Conservation (phyloP, 2,113 vertebrate species). For the Gasterosteus aculeatus region DNA sequence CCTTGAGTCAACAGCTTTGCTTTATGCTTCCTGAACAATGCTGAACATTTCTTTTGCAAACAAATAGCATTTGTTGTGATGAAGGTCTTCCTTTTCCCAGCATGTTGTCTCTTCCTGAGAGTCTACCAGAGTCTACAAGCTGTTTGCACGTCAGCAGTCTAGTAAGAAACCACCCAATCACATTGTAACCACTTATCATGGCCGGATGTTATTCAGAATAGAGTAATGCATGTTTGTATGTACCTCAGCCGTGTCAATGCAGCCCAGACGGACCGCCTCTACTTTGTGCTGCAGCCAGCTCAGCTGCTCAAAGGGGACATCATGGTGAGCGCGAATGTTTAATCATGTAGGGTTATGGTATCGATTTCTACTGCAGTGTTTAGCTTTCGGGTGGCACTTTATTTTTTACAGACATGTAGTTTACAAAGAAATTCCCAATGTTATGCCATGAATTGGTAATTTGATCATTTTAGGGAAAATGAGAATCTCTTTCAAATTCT, state of each 20-base stretch:
- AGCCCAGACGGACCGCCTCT: conserved; percentile 83
- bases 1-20: not conserved
- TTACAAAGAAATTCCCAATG: not conserved
- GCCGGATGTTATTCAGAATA: not conserved
- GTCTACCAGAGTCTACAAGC: conserved; percentile 91
- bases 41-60: not conserved
- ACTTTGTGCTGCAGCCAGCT: conserved; percentile 88
- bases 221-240: conserved; percentile 28
- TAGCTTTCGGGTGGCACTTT: too few relatives aligned
- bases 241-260: conserved; percentile 81
- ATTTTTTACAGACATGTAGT: not conserved
- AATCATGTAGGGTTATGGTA: not conserved
- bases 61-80: not conserved
- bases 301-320: conserved; percentile 94
- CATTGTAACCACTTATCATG: not conserved
- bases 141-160: conserved; percentile 91
- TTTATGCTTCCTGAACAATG: not conserved
- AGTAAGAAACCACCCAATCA: conserved; percentile 82
- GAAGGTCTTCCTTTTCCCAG: conserved; percentile 73
- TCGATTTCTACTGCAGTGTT: not conserved
- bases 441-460: not conserved
- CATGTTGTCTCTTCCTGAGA: conserved; percentile 88
- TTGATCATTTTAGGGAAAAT: not conserved
- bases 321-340: conserved; percentile 83
- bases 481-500: not conserved